phyloP scores from a whole-genome alignment of 1,140 invertebrate genomes.

The Amyelois transitella region DNA sequence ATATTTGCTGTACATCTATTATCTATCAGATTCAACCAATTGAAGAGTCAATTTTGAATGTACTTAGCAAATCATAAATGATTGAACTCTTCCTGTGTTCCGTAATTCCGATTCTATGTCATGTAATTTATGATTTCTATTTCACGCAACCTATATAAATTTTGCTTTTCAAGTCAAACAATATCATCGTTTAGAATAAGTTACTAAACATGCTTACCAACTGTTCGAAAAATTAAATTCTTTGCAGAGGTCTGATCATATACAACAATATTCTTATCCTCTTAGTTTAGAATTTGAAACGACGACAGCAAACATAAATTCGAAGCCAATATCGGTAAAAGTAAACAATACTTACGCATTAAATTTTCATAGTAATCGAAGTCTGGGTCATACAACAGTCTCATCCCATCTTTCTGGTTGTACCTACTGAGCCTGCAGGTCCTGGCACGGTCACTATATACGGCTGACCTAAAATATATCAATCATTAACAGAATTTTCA shows the following conservation, averaged over 20 bases:
- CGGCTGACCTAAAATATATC: slow-evolving; percentile 78
- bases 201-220: too few species aligned
- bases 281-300: too few species aligned
- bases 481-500: neutral
- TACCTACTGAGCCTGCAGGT: slow-evolving; percentile 89
- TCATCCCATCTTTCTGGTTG: slow-evolving; percentile 90
- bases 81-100: slow-evolving; percentile 21
- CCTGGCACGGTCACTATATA: slow-evolving; percentile 88
- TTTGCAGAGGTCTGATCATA: too few species aligned
- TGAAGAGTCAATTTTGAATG: neutral
- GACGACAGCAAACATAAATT: too few species aligned
- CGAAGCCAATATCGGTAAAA: too few species aligned
- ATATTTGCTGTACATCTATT: neutral
- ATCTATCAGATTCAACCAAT: neutral
- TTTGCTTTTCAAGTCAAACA: too few species aligned
- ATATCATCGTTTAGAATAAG: too few species aligned
- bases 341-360: slow-evolving; percentile 82
- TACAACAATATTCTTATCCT: too few species aligned
- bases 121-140: too few species aligned
- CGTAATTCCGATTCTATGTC: neutral
- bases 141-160: too few species aligned
- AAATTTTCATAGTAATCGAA: slow-evolving; percentile 95
- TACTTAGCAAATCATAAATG: neutral
- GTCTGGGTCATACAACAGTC: slow-evolving; percentile 91
- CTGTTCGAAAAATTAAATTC: too few species aligned